Base-by-base conservation (phyloP, 2,888 invertebrate genomes). In the Rhamnusium bicolor region DNA sequence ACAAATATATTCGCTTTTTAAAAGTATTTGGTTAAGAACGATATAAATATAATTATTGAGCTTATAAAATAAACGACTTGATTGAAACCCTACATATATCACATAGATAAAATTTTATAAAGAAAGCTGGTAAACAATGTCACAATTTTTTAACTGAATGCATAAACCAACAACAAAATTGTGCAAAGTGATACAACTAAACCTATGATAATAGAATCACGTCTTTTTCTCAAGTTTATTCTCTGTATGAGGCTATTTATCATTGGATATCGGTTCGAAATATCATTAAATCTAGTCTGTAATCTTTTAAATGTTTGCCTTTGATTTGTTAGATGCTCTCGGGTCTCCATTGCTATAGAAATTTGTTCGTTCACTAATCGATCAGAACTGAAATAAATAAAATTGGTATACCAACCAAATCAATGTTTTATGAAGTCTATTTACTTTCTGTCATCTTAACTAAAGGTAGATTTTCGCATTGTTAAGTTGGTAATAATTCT, bases 361-460 rank as follows among this genome's bases (percentile, higher is more conserved):
- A 99, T 98, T 89, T 99, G 99, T 85, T 99, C 98, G 85, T 98
- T 98, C 14, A 99, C 92, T 85, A 99, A 89, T 78, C 95, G 92
- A 86, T 97, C 97, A 0, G 98, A 98, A 88, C 98, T 98, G 89
- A 29, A 91, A 90, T 82, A 80, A 40, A 40, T n/a, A n/a, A 8
- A 40, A 10, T 12, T 40, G 4, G 4, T n/a, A 40, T n/a, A 40
- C n/a, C 12, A 40, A 32, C 7, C n/a, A n/a, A n/a, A n/a, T n/a
- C n/a, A n/a, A n/a, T n/a, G n/a, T n/a, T n/a, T n/a, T n/a, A n/a
- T n/a, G n/a, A n/a, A n/a, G n/a, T n/a, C n/a, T n/a, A n/a, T n/a
- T n/a, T n/a, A n/a, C n/a, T n/a, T n/a, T n/a, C n/a, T n/a, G n/a
- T n/a, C n/a, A n/a, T n/a, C n/a, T n/a, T n/a, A n/a, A n/a, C n/a